Percentiles rank a stretch among this genome's conserved stretches.
phyloP scores from a whole-genome alignment of 2,888 invertebrate species.

The Lochmaea capreae region DNA sequence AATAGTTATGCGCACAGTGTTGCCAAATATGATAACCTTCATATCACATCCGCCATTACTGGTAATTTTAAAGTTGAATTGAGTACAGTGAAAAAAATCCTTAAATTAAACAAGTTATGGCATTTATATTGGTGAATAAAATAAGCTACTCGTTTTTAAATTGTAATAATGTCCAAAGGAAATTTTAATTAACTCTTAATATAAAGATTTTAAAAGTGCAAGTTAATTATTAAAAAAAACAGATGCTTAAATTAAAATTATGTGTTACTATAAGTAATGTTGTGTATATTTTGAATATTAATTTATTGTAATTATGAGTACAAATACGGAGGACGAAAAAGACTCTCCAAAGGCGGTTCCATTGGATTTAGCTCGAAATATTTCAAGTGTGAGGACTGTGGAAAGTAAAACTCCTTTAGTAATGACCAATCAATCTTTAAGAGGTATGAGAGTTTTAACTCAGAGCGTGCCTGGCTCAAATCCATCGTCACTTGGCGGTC shows the following conservation, averaged over 20 bases:
- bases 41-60: slow-evolving; percentile 48
- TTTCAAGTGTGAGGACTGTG: slow-evolving; percentile 67
- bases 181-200: slow-evolving; percentile 13
- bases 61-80: slow-evolving; percentile 49
- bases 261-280: slow-evolving; percentile 33
- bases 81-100: slow-evolving; percentile 32
- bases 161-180: background rate
- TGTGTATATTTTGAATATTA: slow-evolving; percentile 25
- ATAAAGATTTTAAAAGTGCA: slow-evolving; percentile 15
- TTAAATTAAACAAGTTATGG: slow-evolving; percentile 29
- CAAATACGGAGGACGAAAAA: slow-evolving; percentile 68
- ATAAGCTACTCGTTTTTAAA: slow-evolving; percentile 19
- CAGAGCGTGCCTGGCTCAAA: slow-evolving; percentile 59
- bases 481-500: slow-evolving; percentile 57
- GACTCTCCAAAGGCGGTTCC: slow-evolving; percentile 70
- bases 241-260: slow-evolving; percentile 42
- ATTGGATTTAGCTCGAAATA: slow-evolving; percentile 67
- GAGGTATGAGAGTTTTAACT: slow-evolving; percentile 63
- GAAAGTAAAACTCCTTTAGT: slow-evolving; percentile 62
- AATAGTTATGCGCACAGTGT: slow-evolving; percentile 54
- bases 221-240: slow-evolving; percentile 34
- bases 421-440: slow-evolving; percentile 61
- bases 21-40: slow-evolving; percentile 48
- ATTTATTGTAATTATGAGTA: slow-evolving; percentile 59
- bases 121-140: slow-evolving; percentile 11